phyloP scores from a whole-genome alignment of 2,888 invertebrate genomes.

The Lasioglossum vierecki region DNA sequence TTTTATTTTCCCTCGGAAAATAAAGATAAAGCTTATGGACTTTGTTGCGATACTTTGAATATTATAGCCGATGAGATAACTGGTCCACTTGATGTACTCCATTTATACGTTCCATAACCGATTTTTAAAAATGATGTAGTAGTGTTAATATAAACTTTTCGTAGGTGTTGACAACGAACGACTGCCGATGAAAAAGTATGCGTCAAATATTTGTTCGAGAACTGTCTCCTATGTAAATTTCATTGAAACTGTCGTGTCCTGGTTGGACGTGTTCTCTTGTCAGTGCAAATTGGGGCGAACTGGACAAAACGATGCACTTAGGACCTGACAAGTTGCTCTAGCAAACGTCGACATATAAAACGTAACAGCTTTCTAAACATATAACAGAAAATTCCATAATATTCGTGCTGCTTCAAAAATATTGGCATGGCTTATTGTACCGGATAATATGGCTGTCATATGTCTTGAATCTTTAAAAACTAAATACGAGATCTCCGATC shows the following conservation, averaged over 20 bases:
- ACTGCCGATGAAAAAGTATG: background rate
- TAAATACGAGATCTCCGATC: background rate
- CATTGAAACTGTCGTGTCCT: background rate
- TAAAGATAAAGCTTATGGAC: background rate
- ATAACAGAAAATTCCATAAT: background rate
- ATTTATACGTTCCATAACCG: too few relatives aligned
- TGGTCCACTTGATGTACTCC: too few relatives aligned
- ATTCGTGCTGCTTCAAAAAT: background rate
- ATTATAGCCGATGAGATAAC: background rate
- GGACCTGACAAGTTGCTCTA: background rate
- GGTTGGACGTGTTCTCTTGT: background rate
- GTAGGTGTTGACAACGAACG: background rate
- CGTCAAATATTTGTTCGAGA: background rate
- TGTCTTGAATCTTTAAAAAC: fast-evolving
- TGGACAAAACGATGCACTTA: slow-evolving; percentile 1
- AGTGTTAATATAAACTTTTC: too few relatives aligned
- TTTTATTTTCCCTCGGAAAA: background rate
- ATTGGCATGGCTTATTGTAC: background rate
- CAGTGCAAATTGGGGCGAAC: background rate
- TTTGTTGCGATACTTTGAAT: background rate
- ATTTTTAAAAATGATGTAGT: too few relatives aligned
- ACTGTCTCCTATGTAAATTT: background rate
- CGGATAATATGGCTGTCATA: background rate
- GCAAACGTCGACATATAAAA: background rate
- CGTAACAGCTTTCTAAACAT: background rate